Evolutionary conservation across 2,888 invertebrate genomes (phyloP), one percentile per base, ranked within the genome.

Genomic region (Drosophila stalkeri): DNA sequence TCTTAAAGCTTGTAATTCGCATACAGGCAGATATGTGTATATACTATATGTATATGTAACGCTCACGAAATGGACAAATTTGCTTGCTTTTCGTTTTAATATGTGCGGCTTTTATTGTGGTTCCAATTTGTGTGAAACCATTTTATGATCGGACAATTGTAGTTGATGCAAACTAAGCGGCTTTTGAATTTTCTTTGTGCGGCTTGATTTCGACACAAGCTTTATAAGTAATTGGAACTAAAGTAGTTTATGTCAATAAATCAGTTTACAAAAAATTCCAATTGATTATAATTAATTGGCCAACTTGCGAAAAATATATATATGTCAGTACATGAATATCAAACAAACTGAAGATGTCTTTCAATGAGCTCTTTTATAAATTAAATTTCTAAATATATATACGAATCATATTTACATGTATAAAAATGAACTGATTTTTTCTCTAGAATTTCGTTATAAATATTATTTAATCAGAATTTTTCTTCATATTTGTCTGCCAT

Each of bases 91-190:
- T 71, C 16, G 64, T 66, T 70, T 76, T 83, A 72, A 83, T 86
- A 72, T 81, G 73, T 51, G 57, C 41, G 56, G 55, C 78, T 78
- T 90, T 90, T 84, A 77, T 86, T 81, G 52, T 66, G 59, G 39
- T 14, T 20, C 57, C 18, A 27, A 46, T 67, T 88, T 72, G 47
- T 57, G 31, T 57, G 31, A 20, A 57, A 63, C 14, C 35, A 49
- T 44, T 66, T 63, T 41, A 41, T 37, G 64, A 51, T 49, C 55
- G 47, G 31, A 33, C 52, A 41, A 66, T 66, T 59, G 54, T 60
- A 44, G 35, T 35, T 20, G 52, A 46, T 72, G 78, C 41, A 44
- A 59, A 75, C 52, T 71, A 77, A 77, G 77, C 61, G 27, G 67
- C 75, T 78, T 78, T 56, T 63, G 33, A 73, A 78, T 57, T 64